phyloP scores from a whole-genome alignment of 2,888 invertebrate genomes.

The Pollenia angustigena region DNA sequence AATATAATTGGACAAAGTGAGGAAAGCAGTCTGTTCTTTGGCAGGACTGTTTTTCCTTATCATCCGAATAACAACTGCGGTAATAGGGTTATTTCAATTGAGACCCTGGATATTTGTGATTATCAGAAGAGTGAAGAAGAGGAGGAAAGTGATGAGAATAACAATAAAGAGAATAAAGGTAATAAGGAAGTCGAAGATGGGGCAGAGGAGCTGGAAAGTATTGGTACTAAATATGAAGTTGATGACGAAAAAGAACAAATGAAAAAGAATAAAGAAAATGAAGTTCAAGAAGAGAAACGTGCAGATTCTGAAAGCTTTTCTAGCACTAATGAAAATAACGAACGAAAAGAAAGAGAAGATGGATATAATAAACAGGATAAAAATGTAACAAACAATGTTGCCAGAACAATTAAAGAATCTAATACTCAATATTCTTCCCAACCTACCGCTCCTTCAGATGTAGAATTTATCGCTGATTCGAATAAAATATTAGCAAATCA shows the following conservation, averaged over 20 bases:
- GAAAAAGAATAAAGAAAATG: no score
- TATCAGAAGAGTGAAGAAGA: conserved; percentile 71
- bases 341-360: neutral
- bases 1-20: conserved; percentile 81
- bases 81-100: conserved; percentile 78
- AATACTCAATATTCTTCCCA: no score
- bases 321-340: neutral
- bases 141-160: conserved; percentile 43
- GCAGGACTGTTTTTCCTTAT: conserved; percentile 82
- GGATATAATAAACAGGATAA: neutral
- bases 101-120: conserved; percentile 80
- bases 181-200: neutral
- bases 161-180: conserved; percentile 9
- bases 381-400: neutral
- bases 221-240: neutral
- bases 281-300: neutral
- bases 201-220: neutral
- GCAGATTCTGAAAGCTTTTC: neutral
- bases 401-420: no score
- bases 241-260: no score
- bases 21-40: conserved; percentile 77
- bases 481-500: neutral
- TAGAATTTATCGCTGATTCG: conserved; percentile 5
- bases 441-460: neutral
- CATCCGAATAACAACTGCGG: conserved; percentile 82